phyloP scores from a whole-genome alignment of 1,140 invertebrate species.

The Bombus fervidus region DNA sequence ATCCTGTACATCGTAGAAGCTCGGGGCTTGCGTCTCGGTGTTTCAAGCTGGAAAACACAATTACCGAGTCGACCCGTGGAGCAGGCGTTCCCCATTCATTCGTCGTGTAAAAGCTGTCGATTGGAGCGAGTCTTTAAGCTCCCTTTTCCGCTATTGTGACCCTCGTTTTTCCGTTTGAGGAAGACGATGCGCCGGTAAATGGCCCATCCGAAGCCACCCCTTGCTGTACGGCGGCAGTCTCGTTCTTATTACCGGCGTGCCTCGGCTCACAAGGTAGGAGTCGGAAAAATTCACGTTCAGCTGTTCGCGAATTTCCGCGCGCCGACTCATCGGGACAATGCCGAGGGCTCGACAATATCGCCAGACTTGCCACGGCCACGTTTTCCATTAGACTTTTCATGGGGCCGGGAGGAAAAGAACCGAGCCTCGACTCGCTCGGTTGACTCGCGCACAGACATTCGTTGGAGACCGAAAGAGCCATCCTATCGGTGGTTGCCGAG shows the following conservation, averaged over 20 bases:
- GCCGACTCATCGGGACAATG: constrained; percentile 29
- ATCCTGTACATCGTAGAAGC: constrained; percentile 7
- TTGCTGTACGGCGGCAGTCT: not conserved
- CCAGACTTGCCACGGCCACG: constrained; percentile 15
- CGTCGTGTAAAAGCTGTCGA: constrained; percentile 65
- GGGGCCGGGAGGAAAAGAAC: constrained; percentile 11
- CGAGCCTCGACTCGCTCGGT: constrained; percentile 7
- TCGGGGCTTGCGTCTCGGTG: constrained; percentile 12
- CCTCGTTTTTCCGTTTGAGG: constrained; percentile 23
- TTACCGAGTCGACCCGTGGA: constrained; percentile 56
- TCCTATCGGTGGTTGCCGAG: no score
- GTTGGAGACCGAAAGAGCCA: not conserved
- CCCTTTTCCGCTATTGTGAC: constrained; percentile 29
- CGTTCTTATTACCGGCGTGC: constrained; percentile 30
- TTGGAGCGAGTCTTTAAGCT: constrained; percentile 60
- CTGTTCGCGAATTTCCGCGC: constrained; percentile 44
- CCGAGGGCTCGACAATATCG: constrained; percentile 25
- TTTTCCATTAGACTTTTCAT: constrained; percentile 39
- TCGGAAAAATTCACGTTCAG: constrained; percentile 27
- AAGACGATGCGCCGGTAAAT: constrained; percentile 46
- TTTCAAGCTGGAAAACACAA: constrained; percentile 66
- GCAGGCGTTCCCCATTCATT: constrained; percentile 22
- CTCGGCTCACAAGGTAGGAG: not conserved
- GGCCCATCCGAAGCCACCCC: constrained; percentile 40
- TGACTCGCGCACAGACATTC: constrained; percentile 4